A percentile compares a stretch with the other conserved stretches of the same genome.
Conservation (phyloP, 1,140 invertebrate genomes). For the Ylistrum balloti region DNA sequence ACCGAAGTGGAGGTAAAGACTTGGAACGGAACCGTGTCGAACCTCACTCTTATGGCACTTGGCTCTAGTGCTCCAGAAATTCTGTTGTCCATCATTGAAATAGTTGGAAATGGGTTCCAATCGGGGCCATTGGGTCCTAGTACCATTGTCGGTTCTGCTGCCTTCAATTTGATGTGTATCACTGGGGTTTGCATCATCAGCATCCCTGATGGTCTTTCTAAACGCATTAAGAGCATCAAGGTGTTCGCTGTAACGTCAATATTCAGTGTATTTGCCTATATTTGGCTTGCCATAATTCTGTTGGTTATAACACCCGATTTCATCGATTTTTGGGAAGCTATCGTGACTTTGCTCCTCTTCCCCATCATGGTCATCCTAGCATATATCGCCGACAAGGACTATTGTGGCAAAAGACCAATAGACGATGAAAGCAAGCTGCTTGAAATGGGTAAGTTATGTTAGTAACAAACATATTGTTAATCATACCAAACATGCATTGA, state of each 20-base stretch:
- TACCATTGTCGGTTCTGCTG: constrained; percentile 88
- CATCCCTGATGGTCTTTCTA: constrained; percentile 83
- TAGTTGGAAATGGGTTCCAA: constrained; percentile 84
- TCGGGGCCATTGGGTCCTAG: constrained; percentile 86
- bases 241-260: constrained; percentile 86
- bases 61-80: constrained; percentile 88
- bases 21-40: constrained; percentile 88
- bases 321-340: constrained; percentile 87
- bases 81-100: constrained; percentile 86
- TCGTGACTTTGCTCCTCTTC: constrained; percentile 86
- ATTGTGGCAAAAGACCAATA: constrained; percentile 71
- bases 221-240: constrained; percentile 84
- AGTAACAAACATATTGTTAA: not conserved
- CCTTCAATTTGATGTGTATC: constrained; percentile 87
- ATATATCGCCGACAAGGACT: constrained; percentile 85
- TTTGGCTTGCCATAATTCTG: constrained; percentile 87
- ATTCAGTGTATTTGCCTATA: constrained; percentile 86
- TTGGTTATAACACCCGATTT: constrained; percentile 82
- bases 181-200: constrained; percentile 85
- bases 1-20: constrained; percentile 76
- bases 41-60: constrained; percentile 87
- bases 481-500: no score
- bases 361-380: constrained; percentile 83
- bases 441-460: constrained; percentile 67
- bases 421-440: constrained; percentile 65